These are phyloP conservation scores for Cynopterus sphinx DNA, from an alignment of 2,797 vertebrate genomes.

Conservation along the genomic window DNA sequence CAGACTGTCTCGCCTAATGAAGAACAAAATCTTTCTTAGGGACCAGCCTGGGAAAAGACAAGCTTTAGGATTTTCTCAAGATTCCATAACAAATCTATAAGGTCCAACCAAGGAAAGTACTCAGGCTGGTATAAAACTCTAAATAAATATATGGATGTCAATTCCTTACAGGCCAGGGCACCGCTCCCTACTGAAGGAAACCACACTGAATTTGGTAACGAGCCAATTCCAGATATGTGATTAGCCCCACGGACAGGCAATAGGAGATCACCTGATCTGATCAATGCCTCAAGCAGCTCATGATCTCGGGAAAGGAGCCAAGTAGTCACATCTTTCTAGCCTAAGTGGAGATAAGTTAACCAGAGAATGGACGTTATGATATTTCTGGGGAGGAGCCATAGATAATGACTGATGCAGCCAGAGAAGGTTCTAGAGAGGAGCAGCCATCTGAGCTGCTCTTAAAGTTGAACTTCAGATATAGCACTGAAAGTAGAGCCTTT, in stretches of 20 bases:
- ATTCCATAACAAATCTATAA: background rate
- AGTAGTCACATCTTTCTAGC: background rate
- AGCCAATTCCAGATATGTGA: background rate
- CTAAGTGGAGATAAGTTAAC: background rate
- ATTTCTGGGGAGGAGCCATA: too few species aligned
- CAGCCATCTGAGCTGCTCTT: background rate
- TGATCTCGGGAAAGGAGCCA: background rate
- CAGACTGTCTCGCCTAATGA: rapidly evolving
- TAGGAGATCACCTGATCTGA: background rate
- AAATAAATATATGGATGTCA: background rate
- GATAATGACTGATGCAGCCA: background rate
- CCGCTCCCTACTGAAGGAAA: background rate
- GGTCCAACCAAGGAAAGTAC: background rate
- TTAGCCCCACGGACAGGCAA: background rate
- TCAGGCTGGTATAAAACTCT: background rate
- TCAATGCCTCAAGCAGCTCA: background rate
- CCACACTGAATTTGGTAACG: background rate
- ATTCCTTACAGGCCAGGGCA: background rate
- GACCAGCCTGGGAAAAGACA: background rate
- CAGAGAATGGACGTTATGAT: too few species aligned
- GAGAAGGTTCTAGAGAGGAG: background rate
- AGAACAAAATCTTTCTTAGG: background rate
- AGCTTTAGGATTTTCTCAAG: background rate
- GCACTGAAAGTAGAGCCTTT: background rate
- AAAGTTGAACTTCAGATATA: background rate